These are phyloP conservation scores for Eupithecia centaureata DNA, from an alignment of 2,888 invertebrate genomes.

Conservation along the genomic window DNA sequence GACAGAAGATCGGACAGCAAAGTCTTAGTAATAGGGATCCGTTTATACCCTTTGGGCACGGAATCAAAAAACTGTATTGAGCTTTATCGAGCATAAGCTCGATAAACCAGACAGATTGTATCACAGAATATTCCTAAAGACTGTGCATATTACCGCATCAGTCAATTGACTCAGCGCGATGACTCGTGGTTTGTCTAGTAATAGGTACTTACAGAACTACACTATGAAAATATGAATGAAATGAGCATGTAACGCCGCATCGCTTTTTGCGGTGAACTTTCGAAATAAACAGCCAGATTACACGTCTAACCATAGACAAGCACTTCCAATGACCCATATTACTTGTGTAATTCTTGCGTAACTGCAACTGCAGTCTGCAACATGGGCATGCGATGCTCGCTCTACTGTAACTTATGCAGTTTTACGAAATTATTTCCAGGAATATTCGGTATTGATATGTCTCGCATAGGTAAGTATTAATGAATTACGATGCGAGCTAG, in stretches of 20 bases:
- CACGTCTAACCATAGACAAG: conserved; percentile 30
- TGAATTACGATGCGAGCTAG: background rate
- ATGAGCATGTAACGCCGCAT: conserved; percentile 16
- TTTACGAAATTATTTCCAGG: conserved; percentile 57
- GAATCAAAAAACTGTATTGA: too few relatives aligned
- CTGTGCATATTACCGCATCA: background rate
- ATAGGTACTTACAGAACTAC: background rate
- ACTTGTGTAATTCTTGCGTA: conserved; percentile 65
- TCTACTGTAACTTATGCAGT: conserved; percentile 59
- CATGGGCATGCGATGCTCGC: conserved; percentile 67
- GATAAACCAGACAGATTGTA: too few relatives aligned
- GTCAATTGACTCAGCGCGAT: background rate
- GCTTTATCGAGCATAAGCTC: background rate
- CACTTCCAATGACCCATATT: conserved; percentile 57
- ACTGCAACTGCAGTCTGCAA: conserved; percentile 46
- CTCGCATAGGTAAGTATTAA: conserved; percentile 17
- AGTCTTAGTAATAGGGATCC: too few relatives aligned
- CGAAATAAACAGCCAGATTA: conserved; percentile 26
- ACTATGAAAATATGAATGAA: conserved; percentile 9
- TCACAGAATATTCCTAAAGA: too few relatives aligned
- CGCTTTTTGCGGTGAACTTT: conserved; percentile 24
- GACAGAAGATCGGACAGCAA: too few relatives aligned
- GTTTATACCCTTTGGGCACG: too few relatives aligned
- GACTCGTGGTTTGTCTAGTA: background rate
- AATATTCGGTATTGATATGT: conserved; percentile 27